Percentiles rank a stretch among this genome's conserved stretches.
These are phyloP conservation scores for Tretioscincus oriximinensis DNA, from an alignment of 2,113 vertebrate genomes.

Conservation along the genomic window DNA sequence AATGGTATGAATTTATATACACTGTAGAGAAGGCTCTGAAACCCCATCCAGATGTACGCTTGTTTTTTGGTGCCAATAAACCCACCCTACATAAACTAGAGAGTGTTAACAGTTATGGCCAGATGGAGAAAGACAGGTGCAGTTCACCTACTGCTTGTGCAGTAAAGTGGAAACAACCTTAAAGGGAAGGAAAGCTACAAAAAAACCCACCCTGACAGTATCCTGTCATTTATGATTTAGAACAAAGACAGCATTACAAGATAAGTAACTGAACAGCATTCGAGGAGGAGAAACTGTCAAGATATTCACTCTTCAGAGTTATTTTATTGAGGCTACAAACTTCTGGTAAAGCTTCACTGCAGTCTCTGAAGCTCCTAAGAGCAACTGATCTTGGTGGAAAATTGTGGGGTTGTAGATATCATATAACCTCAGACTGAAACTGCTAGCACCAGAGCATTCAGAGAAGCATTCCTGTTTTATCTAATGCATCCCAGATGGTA, in stretches of 20 bases:
- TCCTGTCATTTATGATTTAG: conserved; percentile 8
- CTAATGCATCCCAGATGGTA: background rate
- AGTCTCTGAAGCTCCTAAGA: background rate
- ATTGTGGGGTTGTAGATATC: background rate
- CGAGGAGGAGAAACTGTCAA: background rate
- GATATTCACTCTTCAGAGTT: background rate
- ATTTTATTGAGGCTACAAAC: background rate
- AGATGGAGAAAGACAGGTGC: conserved; percentile 21
- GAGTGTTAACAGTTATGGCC: background rate
- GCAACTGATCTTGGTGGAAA: background rate
- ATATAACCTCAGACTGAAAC: background rate
- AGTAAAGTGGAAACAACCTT: conserved; percentile 8
- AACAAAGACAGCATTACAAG: background rate
- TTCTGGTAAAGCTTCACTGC: background rate
- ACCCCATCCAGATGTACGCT: background rate
- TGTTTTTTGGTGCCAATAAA: background rate
- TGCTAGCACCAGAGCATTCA: background rate
- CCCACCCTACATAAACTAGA: background rate
- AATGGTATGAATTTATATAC: background rate
- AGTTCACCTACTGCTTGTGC: conserved; percentile 5
- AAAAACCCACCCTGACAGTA: background rate
- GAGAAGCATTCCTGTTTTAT: background rate
- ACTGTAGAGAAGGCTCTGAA: conserved; percentile 10
- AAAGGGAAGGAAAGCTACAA: background rate
- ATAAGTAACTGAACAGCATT: background rate